Percentiles rank a stretch among this genome's conserved stretches.
phyloP scores from a whole-genome alignment of 1,140 invertebrate genomes.

The Ooceraea biroi region DNA sequence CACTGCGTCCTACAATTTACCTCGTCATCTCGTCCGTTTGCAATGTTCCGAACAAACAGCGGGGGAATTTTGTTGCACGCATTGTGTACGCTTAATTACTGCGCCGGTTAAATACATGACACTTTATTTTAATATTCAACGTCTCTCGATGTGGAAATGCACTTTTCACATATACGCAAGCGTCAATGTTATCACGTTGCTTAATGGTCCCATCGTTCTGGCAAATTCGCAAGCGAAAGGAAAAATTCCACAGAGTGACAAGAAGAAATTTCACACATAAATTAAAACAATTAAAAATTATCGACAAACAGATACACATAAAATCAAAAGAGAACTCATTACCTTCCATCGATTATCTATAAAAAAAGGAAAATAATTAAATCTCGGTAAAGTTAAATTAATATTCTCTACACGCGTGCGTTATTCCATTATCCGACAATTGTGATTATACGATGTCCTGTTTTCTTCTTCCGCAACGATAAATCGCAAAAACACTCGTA shows the following conservation, averaged over 20 bases:
- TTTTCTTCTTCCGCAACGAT: no score
- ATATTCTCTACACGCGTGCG: background rate
- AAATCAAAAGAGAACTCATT: background rate
- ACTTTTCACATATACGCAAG: background rate
- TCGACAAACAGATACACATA: background rate
- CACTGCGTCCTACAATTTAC: slow-evolving; percentile 48
- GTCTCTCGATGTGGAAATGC: slow-evolving; percentile 18
- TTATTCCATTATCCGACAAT: background rate
- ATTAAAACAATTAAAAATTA: background rate
- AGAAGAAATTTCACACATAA: background rate
- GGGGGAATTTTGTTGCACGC: slow-evolving; percentile 24
- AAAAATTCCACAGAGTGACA: background rate
- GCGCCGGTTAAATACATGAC: slow-evolving; percentile 34
- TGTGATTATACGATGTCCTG: no score
- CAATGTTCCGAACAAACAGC: slow-evolving; percentile 17
- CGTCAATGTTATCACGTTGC: background rate
- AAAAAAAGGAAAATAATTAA: background rate
- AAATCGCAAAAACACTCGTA: no score
- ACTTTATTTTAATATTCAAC: slow-evolving; percentile 58
- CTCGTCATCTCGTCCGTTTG: slow-evolving; percentile 5
- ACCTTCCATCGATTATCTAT: background rate
- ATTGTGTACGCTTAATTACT: slow-evolving; percentile 55
- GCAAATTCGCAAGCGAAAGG: background rate
- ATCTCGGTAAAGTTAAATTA: background rate
- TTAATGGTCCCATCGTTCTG: slow-evolving; percentile 18